Base-by-base conservation (phyloP, 2,888 invertebrate genomes). In the Barypeithes pellucidus region DNA sequence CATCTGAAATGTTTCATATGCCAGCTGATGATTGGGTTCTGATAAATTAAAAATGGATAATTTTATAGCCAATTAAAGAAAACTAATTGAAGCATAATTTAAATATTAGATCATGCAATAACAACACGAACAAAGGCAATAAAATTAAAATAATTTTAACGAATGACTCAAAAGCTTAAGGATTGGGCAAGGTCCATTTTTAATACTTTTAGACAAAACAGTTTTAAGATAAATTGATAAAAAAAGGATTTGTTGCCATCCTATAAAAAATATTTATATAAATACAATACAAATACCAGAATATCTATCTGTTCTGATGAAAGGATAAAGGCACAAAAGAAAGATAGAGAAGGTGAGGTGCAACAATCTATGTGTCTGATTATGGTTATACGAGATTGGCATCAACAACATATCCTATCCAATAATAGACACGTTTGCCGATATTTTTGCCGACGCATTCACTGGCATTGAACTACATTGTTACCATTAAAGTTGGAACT, bases 111-210 rank as follows among this genome's bases (percentile, higher is more conserved):
- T 67, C 67, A 67, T 67, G 16, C 1, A 41, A 12, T 12, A 20
- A 36, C 60, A 50, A 61, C 50, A 24, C 14, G 20, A 70, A 62
- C 62, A 57, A 63, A 63, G 63, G 52, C 22, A 52, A 52, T 29
- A 16, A 18, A 60, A 67, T 16, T 24, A 24, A 63, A 29, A 22
- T 22, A 60, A 39, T 52, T 41, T 33, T 14, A 63, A 29, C 9
- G 39, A 16, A 65, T 66, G 66, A 66, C 43, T 39, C 18, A 45
- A 57, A 57, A n/a, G n/a, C n/a, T n/a, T n/a, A n/a, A 24, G 3
- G 11, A 12, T 50, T 50, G 68, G 50, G 24, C 47, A 70, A 70
- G 54, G 69, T 70, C n/a, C 69, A 70, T 18, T 43, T 63, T 70
- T 67, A 47, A 18, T 36, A 45, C 16, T 12, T 14, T 41, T n/a